Conservation (phyloP, 2,888 invertebrate genomes). For the Keiferia lycopersicella region DNA sequence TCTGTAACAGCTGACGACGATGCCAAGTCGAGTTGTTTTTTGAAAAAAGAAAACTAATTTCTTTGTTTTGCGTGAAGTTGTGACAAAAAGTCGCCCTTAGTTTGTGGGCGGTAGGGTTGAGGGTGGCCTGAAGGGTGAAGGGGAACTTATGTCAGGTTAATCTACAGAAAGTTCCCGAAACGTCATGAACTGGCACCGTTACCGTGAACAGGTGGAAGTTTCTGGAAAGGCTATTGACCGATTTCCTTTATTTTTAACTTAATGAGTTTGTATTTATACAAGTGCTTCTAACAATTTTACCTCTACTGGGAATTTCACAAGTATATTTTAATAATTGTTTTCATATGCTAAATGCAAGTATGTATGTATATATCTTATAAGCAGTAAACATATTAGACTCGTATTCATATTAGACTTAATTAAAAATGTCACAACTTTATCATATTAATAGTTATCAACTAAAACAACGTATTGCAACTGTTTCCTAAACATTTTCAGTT, state of each 20-base stretch:
- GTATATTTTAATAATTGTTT: not conserved
- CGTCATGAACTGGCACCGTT: not conserved
- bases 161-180: constrained; percentile 20
- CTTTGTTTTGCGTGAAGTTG: not conserved
- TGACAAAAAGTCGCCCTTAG: not conserved
- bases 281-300: not conserved
- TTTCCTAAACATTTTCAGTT: not conserved
- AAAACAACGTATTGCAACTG: not conserved
- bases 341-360: not conserved
- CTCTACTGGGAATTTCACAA: no score
- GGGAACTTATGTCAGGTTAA: not conserved
- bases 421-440: no score
- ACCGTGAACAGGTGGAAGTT: not conserved
- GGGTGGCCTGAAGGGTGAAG: not conserved
- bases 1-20: constrained; percentile 14
- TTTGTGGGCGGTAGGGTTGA: not conserved
- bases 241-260: not conserved
- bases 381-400: no score
- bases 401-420: no score
- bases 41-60: not conserved
- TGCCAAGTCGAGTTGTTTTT: not conserved
- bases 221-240: constrained; percentile 1
- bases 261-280: not conserved
- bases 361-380: no score
- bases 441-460: not conserved